Percentiles rank a stretch among this genome's conserved stretches.
phyloP scores from a whole-genome alignment of 2,888 invertebrate species.

The Agriopis marginaria region DNA sequence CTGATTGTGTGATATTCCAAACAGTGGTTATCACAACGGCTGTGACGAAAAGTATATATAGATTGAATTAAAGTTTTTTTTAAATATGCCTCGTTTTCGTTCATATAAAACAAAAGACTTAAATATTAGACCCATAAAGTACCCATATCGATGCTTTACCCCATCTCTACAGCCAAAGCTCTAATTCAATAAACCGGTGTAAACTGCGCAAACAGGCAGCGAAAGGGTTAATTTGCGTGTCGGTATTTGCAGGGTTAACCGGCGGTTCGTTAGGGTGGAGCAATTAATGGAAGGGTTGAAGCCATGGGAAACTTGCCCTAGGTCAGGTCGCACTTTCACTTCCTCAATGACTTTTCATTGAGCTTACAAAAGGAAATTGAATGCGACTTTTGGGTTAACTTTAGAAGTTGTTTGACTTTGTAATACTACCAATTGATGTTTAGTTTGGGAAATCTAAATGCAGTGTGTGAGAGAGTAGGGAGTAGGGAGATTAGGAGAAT shows the following conservation, averaged over 20 bases:
- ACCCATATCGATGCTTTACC: conserved; percentile 40
- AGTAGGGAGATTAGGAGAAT: no score
- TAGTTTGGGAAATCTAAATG: conserved; percentile 4
- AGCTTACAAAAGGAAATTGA: conserved; percentile 28
- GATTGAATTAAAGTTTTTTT: no score
- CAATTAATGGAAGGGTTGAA: conserved; percentile 79
- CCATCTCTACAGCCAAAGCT: conserved; percentile 60
- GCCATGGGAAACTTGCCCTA: conserved; percentile 80
- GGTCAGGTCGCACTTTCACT: conserved; percentile 67
- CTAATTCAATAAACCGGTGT: conserved; percentile 84
- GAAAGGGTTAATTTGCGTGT: conserved; percentile 86
- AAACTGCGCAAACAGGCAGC: conserved; percentile 79
- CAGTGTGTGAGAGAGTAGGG: no score
- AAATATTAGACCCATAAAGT: background rate
- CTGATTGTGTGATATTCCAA: no score
- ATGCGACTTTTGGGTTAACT: conserved; percentile 13
- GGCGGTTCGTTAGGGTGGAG: conserved; percentile 81
- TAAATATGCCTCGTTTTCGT: no score
- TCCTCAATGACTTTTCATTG: conserved; percentile 34
- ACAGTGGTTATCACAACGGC: no score
- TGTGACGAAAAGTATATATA: no score
- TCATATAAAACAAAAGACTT: no score
- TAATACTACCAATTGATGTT: conserved; percentile 6
- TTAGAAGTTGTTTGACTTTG: conserved; percentile 18
- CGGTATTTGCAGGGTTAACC: conserved; percentile 82